Evolutionary conservation across 2,113 vertebrate genomes (phyloP).

Genomic region (Cinclus cinclus): DNA sequence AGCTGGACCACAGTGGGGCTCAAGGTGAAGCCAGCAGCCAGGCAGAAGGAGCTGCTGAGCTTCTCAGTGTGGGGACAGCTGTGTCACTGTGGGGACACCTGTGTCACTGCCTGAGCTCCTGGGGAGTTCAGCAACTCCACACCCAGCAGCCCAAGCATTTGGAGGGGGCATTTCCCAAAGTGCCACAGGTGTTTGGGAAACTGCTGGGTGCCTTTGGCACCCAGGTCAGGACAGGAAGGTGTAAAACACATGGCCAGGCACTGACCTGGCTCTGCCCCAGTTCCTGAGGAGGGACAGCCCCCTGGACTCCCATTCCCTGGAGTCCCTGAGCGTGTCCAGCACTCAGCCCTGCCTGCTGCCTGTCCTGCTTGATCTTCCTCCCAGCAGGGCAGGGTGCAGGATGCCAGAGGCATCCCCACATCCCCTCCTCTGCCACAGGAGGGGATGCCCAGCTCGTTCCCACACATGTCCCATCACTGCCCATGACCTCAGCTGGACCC

Average conservation of each 20-base stretch:
- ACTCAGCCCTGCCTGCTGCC: neutral
- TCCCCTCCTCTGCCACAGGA: neutral
- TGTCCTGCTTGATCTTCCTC: neutral
- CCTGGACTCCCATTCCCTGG: fast-evolving
- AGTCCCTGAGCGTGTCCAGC: neutral
- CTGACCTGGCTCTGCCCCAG: neutral
- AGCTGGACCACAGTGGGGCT: neutral
- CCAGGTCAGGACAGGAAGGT: neutral
- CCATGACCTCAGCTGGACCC: neutral
- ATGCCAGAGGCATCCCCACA: fast-evolving
- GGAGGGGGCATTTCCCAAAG: neutral
- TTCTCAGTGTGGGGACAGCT: fast-evolving
- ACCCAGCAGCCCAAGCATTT: fast-evolving
- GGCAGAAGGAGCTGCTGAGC: neutral
- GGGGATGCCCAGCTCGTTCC: neutral
- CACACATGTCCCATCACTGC: fast-evolving
- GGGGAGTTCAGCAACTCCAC: neutral
- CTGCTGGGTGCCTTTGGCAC: neutral
- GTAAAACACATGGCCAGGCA: neutral
- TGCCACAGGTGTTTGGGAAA: neutral
- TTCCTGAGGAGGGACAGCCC: neutral
- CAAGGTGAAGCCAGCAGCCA: neutral
- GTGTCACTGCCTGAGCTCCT: neutral
- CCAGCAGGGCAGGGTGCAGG: neutral
- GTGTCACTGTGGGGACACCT: neutral